Base-by-base conservation (phyloP, 37 sponge, comb jelly and placozoan species). In the Dysidea cf. avara region DNA sequence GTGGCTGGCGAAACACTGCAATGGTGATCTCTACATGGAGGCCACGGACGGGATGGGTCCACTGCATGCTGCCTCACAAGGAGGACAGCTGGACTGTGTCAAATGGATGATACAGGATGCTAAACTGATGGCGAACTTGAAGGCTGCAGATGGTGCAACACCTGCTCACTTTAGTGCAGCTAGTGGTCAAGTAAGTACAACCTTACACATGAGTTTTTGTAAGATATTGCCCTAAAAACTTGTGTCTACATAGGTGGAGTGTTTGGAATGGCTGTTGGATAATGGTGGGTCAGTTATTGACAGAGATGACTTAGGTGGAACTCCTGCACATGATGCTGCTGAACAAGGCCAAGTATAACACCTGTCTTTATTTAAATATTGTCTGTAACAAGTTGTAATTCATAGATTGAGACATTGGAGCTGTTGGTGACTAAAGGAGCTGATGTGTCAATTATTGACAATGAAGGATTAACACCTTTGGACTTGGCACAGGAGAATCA, bases 111-210 rank as follows among this genome's bases (percentile, higher is more conserved):
- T 88, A 33, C 72, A 66, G 2, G 21, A 51, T 2, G 86, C 80
- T 53, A 37, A 61, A 49, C 14, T 80, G 46, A 56, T 81, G 9
- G 46, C 76, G 29, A 28, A 73, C 25, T 53, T 52, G 33, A 69
- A 50, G 69, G 74, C 95, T 20, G 79, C 61, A 4, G 95, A 94
- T 37, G 91, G 95, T 22, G 95, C 91, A 4, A 94, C 91, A 0
- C 83, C 91, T n/a, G 81, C 81, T 33, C 95, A 94, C 67, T 94
- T 86, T 75, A 83, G 91, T 40, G 87, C 95, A 24, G 95, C 95
- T 21, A 82, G 91, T 66, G 95, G 95, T 9, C 80, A 90, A 55
- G 91, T 88, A 63, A 24, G 66, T 29, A 37, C 14, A 17, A 33
- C 18, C 6, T 12, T 13, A 56, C 16, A 56, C n/a, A n/a, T n/a